Evolutionary conservation across 2,113 vertebrate genomes (phyloP).

Genomic region (Sphyrna mokarran): DNA sequence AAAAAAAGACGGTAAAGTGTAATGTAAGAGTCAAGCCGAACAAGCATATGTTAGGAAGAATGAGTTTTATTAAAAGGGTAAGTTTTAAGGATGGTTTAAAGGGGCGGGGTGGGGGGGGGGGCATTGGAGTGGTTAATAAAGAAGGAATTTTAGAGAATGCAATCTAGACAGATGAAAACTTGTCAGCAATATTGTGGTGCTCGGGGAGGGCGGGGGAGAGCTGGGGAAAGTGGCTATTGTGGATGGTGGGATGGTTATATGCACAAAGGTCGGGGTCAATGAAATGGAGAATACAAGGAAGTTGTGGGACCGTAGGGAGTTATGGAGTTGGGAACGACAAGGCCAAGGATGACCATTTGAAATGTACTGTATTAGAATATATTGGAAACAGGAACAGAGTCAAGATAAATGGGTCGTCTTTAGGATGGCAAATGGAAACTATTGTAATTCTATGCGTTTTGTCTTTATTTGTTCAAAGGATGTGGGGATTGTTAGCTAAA

Average conservation of each 20-base stretch:
- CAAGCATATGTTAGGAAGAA: neutral
- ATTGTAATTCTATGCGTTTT: no score
- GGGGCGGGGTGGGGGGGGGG: no score
- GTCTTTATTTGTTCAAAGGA: no score
- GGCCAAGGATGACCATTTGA: neutral
- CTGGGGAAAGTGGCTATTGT: no score
- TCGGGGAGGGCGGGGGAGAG: accelerated
- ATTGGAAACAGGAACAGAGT: no score
- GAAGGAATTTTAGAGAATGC: neutral
- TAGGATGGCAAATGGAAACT: no score
- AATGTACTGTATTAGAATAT: neutral
- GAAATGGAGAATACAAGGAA: neutral
- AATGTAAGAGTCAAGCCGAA: no score
- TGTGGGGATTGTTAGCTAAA: no score
- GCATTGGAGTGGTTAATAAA: neutral
- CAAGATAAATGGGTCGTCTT: no score
- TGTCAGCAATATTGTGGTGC: neutral
- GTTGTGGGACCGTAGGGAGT: neutral
- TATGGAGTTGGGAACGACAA: neutral
- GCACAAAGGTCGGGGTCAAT: neutral
- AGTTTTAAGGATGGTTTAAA: neutral
- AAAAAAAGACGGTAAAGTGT: no score
- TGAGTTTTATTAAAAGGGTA: neutral
- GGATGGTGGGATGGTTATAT: no score
- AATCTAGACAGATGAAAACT: neutral